Percentiles rank a stretch among this genome's conserved stretches.
These are phyloP conservation scores for Tetragonula carbonaria DNA, from an alignment of 2,888 invertebrate genomes.

Conservation along the genomic window DNA sequence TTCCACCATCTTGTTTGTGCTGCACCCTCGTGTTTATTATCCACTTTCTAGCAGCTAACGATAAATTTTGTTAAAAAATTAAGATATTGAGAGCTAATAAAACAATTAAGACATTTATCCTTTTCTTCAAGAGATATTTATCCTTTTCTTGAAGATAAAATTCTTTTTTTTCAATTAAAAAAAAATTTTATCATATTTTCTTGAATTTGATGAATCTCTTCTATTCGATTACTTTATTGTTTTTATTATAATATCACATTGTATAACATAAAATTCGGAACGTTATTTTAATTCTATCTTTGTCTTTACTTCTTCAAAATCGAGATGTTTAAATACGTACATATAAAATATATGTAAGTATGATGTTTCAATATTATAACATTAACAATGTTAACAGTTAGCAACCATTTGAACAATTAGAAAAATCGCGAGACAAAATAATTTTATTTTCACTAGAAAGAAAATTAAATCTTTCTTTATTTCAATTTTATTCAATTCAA, in stretches of 20 bases:
- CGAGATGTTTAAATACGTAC: background rate
- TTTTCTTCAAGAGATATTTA: background rate
- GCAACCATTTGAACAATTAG: no score
- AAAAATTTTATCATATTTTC: background rate
- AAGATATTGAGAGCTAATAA: no score
- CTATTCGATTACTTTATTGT: background rate
- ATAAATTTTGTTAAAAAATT: background rate
- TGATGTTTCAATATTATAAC: background rate
- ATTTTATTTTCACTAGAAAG: no score
- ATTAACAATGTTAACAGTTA: no score
- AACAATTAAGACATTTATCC: no score
- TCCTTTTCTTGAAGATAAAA: background rate
- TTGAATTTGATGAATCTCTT: background rate
- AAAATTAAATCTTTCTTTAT: no score
- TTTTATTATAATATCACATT: background rate
- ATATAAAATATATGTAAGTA: background rate
- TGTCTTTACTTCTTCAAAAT: no score
- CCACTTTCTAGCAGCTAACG: background rate
- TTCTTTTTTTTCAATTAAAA: background rate
- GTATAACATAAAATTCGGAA: no score
- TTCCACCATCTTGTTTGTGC: constrained; percentile 29
- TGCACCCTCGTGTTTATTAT: constrained; percentile 25
- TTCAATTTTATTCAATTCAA: no score
- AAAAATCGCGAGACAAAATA: no score
- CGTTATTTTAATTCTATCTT: no score